phyloP scores from a whole-genome alignment of 2,888 invertebrate species.

The Clusia tigrina region DNA sequence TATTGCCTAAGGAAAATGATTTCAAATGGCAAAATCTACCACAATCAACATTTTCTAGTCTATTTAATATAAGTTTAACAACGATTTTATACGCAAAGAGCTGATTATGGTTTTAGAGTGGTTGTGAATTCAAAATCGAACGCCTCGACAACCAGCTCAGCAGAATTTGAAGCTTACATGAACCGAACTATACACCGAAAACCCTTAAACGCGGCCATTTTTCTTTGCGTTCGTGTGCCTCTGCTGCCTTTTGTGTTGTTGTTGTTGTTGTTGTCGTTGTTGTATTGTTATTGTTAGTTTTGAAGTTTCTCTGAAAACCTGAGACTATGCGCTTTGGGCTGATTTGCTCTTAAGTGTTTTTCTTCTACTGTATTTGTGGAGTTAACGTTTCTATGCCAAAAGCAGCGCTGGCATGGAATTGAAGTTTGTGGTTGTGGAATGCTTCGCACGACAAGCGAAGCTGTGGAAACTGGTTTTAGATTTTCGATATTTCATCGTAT shows the following conservation, averaged over 20 bases:
- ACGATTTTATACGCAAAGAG: too few relatives aligned
- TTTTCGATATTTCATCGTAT: neutral
- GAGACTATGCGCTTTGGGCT: neutral
- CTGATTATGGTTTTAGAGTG: neutral
- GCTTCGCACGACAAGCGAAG: too few relatives aligned
- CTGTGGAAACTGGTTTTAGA: neutral
- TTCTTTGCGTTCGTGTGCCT: neutral
- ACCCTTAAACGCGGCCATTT: too few relatives aligned
- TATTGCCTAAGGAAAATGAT: too few relatives aligned
- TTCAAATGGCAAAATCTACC: too few relatives aligned
- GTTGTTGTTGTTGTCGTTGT: neutral
- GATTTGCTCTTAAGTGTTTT: neutral
- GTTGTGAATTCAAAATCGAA: neutral
- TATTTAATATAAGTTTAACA: too few relatives aligned
- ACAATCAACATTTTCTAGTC: too few relatives aligned
- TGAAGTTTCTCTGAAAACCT: neutral
- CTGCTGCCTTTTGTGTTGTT: conserved; percentile 1
- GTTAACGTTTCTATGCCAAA: neutral
- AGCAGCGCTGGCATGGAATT: neutral
- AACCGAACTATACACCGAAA: too few relatives aligned
- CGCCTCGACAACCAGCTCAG: too few relatives aligned
- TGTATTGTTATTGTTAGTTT: neutral
- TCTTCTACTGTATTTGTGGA: neutral
- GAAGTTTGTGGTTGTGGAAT: neutral
- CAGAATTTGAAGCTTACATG: too few relatives aligned